A percentile compares a stretch with the other conserved stretches of the same genome.
These are phyloP conservation scores for Drosophila watanabei DNA, from an alignment of 1,140 invertebrate genomes.

Conservation along the genomic window DNA sequence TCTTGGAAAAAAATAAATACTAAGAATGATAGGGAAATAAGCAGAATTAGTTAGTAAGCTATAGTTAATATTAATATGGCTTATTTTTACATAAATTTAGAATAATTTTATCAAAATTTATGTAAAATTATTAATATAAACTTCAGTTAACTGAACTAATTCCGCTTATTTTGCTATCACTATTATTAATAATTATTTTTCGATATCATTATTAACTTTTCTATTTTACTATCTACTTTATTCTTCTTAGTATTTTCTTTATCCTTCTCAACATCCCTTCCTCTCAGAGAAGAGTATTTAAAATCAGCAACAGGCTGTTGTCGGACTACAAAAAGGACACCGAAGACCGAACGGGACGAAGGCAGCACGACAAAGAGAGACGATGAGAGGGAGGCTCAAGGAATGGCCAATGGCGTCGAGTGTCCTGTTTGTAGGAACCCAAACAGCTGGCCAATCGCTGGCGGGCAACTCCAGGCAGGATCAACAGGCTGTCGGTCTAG, in stretches of 20 bases:
- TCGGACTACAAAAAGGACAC: conserved; percentile 32
- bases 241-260: not conserved
- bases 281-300: conserved; percentile 23
- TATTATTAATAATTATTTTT: too few species aligned
- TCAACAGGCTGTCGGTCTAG: conserved; percentile 57
- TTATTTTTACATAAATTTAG: too few species aligned
- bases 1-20: too few species aligned
- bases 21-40: too few species aligned
- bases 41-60: too few species aligned
- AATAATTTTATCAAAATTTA: too few species aligned
- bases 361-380: not conserved
- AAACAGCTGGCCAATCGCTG: conserved; percentile 49
- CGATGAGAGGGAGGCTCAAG: conserved; percentile 8
- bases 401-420: conserved; percentile 54
- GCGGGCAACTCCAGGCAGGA: conserved; percentile 46
- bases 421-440: conserved; percentile 33
- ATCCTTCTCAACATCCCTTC: not conserved
- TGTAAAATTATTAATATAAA: too few species aligned
- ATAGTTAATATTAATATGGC: too few species aligned
- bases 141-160: too few species aligned
- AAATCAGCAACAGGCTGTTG: conserved; percentile 50
- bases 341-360: conserved; percentile 2
- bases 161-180: too few species aligned
- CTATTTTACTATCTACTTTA: too few species aligned
- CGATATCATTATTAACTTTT: too few species aligned